Evolutionary conservation across 2,888 invertebrate genomes (phyloP), one percentile per base, ranked within the genome.

Genomic region (Lissocephala sabroskyi): DNA sequence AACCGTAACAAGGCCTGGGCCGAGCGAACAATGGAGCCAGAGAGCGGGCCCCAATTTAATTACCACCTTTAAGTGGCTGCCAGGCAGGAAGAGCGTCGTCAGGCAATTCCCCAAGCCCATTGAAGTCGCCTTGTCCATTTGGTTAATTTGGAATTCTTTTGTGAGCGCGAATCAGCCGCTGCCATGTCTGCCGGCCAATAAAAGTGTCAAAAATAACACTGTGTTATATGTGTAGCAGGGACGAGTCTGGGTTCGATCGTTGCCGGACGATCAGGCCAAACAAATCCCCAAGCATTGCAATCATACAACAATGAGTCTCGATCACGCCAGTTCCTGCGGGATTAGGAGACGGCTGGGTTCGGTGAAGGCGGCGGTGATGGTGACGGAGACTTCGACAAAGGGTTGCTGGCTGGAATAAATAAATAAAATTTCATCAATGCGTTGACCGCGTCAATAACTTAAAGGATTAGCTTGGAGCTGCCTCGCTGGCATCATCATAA

Each of bases 201-300:
- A 73, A 73, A 73, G 76, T 73, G 71, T 73, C 71, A 73, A 78
- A 78, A 73, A 79, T 78, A 75, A 71, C 78, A 75, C 73, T 66
- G 61, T 75, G 75, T 75, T 71, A 71, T 75, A 66, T n/a, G n/a
- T n/a, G n/a, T 62, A 40, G 33, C 40, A 41, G 26, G 10, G 37
- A 37, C 37, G 19, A n/a, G n/a, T n/a, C n/a, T n/a, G n/a, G n/a
- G n/a, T n/a, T n/a, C n/a, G n/a, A n/a, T n/a, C n/a, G n/a, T n/a
- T 11, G 6, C n/a, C 16, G 17, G n/a, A 29, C 30, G 37, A 37
- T 17, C 41, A 41, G 17, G 23, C 26, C 29, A 56, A 68, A 52
- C 59, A 56, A 70, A 52, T 77, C 75, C 71, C 78, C 56, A 63
- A 56, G 73, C 61, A 70, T 74, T 77, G 65, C 55, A 60, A 49